A percentile compares a stretch with the other conserved stretches of the same genome.
Evolutionary conservation across 2,888 invertebrate genomes (phyloP).

Genomic region (Anthrax anthrax): DNA sequence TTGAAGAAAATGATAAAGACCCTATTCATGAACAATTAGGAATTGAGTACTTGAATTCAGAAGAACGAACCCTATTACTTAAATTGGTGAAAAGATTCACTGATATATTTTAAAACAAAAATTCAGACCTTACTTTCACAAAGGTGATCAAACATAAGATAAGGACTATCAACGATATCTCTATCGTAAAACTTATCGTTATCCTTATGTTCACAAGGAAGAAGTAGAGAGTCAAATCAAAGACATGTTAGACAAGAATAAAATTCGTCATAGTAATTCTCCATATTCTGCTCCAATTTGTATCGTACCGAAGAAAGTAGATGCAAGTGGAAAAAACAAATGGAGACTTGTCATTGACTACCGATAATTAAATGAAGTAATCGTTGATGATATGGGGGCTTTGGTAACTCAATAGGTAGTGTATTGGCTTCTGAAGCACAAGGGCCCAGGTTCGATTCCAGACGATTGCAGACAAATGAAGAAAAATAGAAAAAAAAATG

Average conservation of each 20-base stretch:
- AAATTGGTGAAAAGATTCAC: neutral
- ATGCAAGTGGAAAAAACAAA: slow-evolving; percentile 10
- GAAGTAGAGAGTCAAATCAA: neutral
- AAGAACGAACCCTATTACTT: neutral
- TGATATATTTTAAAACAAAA: neutral
- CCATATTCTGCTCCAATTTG: slow-evolving; percentile 8
- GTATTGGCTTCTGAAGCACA: no score
- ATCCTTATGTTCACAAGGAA: neutral
- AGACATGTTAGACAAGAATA: neutral
- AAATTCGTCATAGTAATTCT: neutral
- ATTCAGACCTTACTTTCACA: neutral
- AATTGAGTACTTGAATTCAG: neutral
- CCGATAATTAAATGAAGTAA: neutral
- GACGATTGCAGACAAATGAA: no score
- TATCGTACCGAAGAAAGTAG: neutral
- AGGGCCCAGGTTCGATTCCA: no score
- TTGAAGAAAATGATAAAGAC: no score
- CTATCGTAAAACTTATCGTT: neutral
- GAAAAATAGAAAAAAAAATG: no score
- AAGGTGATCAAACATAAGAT: neutral
- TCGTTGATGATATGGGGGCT: neutral
- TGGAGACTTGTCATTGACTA: slow-evolving; percentile 14
- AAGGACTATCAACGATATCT: neutral
- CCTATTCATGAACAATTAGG: neutral
- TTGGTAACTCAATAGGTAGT: no score